A percentile compares a stretch with the other conserved stretches of the same genome.
Evolutionary conservation across 92 coral and sea anemone genomes (phyloP).

Genomic region (Palythoa heliodiscus): DNA sequence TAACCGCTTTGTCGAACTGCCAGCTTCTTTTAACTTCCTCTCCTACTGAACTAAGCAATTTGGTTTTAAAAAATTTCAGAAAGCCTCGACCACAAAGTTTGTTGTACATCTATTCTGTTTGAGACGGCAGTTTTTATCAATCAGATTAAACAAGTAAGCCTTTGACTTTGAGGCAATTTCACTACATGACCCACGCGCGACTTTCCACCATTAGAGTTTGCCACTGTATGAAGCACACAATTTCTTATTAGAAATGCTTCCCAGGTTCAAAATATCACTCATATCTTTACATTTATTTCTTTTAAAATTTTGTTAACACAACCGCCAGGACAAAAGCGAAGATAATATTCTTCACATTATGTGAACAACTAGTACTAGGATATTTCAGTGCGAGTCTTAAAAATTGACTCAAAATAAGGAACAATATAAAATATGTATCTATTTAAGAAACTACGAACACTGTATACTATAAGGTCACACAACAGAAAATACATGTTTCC

Average conservation of each 20-base stretch:
- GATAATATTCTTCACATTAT: not conserved
- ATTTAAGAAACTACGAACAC: not conserved
- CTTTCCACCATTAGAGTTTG: too few species aligned
- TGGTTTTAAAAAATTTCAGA: not conserved
- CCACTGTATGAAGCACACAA: not conserved
- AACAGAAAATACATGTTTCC: not conserved
- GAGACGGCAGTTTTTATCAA: too few species aligned
- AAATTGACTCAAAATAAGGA: not conserved
- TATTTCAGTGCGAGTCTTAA: too few species aligned
- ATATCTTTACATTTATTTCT: not conserved
- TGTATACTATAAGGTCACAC: not conserved
- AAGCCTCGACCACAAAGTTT: not conserved
- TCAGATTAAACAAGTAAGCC: too few species aligned
- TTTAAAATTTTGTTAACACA: not conserved
- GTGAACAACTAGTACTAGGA: not conserved
- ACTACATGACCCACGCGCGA: too few species aligned
- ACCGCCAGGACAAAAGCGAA: not conserved
- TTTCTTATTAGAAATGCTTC: not conserved
- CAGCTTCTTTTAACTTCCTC: not conserved
- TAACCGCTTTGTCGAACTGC: not conserved
- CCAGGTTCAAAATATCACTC: not conserved
- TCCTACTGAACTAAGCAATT: not conserved
- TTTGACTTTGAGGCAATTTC: too few species aligned
- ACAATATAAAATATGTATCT: too few species aligned
- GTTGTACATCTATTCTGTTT: not conserved